Evolutionary conservation across 2,888 invertebrate genomes (phyloP), one percentile per base, ranked within the genome.

Genomic region (Hydrotaea diabolus): DNA sequence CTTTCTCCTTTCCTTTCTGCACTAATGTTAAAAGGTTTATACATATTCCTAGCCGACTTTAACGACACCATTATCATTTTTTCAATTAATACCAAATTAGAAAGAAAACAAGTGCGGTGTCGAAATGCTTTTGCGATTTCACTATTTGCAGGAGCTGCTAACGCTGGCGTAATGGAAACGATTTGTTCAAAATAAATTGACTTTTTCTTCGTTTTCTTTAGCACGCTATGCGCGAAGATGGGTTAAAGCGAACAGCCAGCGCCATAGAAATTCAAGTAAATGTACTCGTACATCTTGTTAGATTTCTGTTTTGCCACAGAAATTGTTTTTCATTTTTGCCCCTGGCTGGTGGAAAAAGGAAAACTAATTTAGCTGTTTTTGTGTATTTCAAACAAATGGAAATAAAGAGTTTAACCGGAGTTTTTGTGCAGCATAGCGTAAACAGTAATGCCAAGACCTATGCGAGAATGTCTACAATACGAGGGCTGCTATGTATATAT

Each of bases 41-140:
- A 69, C 31, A 31, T 19, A 36, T 23, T 46, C 69, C 4, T 5
- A n/a, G 46, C n/a, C 17, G 43, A 15, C 69, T 17, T 46, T 69
- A 69, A 69, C 23, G 46, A 46, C 46, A 43, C 39, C 69, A 69
- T 69, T 69, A 69, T 69, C 69, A 69, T 69, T 69, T 69, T 39
- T 69, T 23, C 69, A 69, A 69, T 69, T 69, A 69, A 69, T 43
- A 43, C 15, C 69, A 69, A 69, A 69, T 69, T 69, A 69, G 69
- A 69, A 36, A 21, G 66, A 43, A 46, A 69, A 69, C 23, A 21
- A 69, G 46, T 23, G 21, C 39, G 17, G 43, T 23, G 23, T 15
- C 39, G 43, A 69, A 69, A 46, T 69, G 8, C 62, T 62, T 62
- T 62, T 62, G 31, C 31, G 23, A 59, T 59, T 59, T 26, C 26